Evolutionary conservation across 2,113 vertebrate genomes (phyloP), one percentile per base, ranked within the genome.

Genomic region (Paradisaea rubra): DNA sequence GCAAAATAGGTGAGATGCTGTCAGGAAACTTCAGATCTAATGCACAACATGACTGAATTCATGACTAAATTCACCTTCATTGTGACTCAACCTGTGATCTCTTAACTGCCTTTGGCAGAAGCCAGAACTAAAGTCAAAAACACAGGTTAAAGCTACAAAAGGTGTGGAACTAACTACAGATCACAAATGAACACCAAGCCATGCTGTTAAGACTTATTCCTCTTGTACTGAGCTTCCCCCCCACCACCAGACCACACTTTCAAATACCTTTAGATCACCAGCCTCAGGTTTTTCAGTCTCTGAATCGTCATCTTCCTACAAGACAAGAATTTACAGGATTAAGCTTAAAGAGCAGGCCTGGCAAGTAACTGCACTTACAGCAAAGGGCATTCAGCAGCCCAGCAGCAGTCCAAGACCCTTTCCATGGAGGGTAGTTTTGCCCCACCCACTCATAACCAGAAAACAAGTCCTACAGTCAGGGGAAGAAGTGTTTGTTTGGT

Each of bases 261-360:
- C 97, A 98, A 99, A 98, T 99, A 99, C 99, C 99, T 99, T 99
- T 89, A 98, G 96, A 97, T 99, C 98, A 98, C 98, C 99, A 97
- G 98, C 92, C 98, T 99, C 98, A 98, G 98, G 98, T 97, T 98
- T 98, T 97, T 99, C 99, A 97, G 97, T 98, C 98, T 99, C 99
- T 97, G 99, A 99, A 97, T 99, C 99, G 94, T 99, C 99, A 98
- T 98, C 98, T 97, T 99, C 99, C 99, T 99, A 98, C 93, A 98
- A 99, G 98, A 99, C 98, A 99, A 98, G 98, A 98, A 98, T 97
- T 96, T 96, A 98, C 94, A 98, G 90, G 95, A 98, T 98, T 98
- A 98, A 98, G 96, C 97, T 97, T 98, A 96, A 96, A 89, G 89
- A 97, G 90, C 42, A 79, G 96, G 95, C 91, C 94, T 94, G 86